These are phyloP conservation scores for Heterochromis multidens DNA, from an alignment of 2,113 vertebrate species.

Conservation along the genomic window DNA sequence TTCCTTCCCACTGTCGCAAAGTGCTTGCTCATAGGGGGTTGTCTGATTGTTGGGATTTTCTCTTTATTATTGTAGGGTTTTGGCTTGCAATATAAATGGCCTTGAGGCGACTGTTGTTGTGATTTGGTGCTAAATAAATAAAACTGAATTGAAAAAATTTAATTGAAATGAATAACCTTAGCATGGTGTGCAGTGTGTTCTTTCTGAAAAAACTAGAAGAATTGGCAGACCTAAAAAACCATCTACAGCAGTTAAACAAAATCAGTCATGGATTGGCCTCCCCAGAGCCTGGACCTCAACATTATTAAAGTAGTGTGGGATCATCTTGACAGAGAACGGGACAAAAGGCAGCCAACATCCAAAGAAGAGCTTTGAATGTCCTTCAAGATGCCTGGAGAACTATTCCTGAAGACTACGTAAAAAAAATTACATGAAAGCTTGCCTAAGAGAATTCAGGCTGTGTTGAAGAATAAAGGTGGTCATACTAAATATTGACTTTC, in stretches of 20 bases:
- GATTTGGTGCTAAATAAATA: not conserved
- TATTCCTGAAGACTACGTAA: not conserved
- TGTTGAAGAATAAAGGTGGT: not conserved
- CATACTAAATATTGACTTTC: not conserved
- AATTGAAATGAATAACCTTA: not conserved
- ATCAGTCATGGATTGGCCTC: not conserved
- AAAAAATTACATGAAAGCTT: not conserved
- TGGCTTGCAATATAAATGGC: not conserved
- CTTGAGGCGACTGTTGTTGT: not conserved
- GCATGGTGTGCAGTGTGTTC: not conserved
- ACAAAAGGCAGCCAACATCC: not conserved
- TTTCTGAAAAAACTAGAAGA: not conserved
- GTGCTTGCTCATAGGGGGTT: not conserved
- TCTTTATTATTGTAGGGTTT: not conserved
- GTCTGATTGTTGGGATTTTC: not conserved
- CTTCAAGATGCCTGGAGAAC: not conserved
- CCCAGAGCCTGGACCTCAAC: not conserved
- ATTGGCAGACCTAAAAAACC: not conserved
- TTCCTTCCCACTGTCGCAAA: not conserved
- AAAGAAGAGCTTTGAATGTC: not conserved
- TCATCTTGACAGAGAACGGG: not conserved
- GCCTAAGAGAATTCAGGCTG: not conserved
- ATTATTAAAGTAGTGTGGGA: not conserved
- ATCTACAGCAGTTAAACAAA: not conserved
- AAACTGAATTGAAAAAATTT: not conserved